Conservation (phyloP, 1,140 invertebrate genomes). For the Drosophila burlai region DNA sequence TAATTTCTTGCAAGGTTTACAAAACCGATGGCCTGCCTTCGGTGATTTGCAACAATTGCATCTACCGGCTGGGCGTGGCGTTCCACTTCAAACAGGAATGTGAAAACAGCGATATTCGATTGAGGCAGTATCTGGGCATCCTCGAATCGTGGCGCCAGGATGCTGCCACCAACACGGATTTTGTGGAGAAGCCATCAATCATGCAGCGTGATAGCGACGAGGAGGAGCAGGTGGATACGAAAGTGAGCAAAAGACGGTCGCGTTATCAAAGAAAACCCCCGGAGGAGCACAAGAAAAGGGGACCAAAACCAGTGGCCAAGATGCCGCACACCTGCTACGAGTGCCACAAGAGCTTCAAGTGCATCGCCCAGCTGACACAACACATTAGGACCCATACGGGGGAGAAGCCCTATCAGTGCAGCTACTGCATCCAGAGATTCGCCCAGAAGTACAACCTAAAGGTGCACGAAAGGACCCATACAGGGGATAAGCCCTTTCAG, state of each 20-base stretch:
- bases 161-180: slow-evolving; percentile 81
- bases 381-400: slow-evolving; percentile 88
- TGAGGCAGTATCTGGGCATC: slow-evolving; percentile 88
- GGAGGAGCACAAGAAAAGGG: slow-evolving; percentile 86
- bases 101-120: slow-evolving; percentile 87
- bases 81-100: slow-evolving; percentile 89
- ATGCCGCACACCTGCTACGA: slow-evolving; percentile 86
- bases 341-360: slow-evolving; percentile 87
- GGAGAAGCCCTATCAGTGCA: slow-evolving; percentile 89
- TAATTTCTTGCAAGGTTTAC: slow-evolving; percentile 86
- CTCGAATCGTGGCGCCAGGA: slow-evolving; percentile 74
- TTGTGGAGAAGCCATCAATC: slow-evolving; percentile 36
- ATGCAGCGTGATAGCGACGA: slow-evolving; percentile 63
- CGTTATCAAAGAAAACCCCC: slow-evolving; percentile 87
- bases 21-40: slow-evolving; percentile 88
- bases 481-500: slow-evolving; percentile 92
- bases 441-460: slow-evolving; percentile 94
- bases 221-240: slow-evolving; percentile 42
- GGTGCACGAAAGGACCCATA: slow-evolving; percentile 93
- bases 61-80: slow-evolving; percentile 88
- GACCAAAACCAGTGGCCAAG: slow-evolving; percentile 87
- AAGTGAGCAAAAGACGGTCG: slow-evolving; percentile 69
- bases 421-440: slow-evolving; percentile 91
- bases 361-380: slow-evolving; percentile 87
- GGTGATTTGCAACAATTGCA: slow-evolving; percentile 89